Evolutionary conservation across 2,888 invertebrate genomes (phyloP), one percentile per base, ranked within the genome.

Genomic region (Patella depressa): DNA sequence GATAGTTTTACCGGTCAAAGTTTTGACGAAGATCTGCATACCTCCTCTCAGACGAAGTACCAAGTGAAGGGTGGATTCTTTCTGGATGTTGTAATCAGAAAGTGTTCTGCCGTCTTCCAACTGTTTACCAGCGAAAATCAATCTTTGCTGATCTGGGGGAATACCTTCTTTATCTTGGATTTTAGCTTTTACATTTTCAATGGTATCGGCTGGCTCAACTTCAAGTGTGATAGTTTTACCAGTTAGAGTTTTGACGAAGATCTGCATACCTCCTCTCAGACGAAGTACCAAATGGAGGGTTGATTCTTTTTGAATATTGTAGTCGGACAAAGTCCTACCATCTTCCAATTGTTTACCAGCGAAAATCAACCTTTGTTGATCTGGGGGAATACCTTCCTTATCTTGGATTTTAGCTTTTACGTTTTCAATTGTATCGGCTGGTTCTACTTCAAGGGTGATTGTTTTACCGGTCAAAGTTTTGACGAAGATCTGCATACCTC

Each of bases 281-380:
- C 97, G 95, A 79, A 98, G 94, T 81, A 98, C 97, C 93, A 93
- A 85, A 92, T 98, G 97, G 83, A 98, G 94, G n/a, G 98, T 98
- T 0, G 97, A 97, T 92, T 97, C 97, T 91, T 97, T 97, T 92
- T 98, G 97, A 90, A 98, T 97, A 92, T 97, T 97, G 92, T 97
- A 97, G 90, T 98, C 97, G 0, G 96, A 96, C 45, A 98, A 93
- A 2, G 97, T 97, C 75, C 96, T 94, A 7, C 96, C 97, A 94
- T 98, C 97, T 93, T 98, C 97, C 89, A 98, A 92, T 92, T 98
- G 98, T 92, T 97, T 97, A 78, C 98, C 98, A 86, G 97, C 97
- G 92, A 97, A 97, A 92, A 97, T 97, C 91, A 97, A 93, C 89
- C 96, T 94, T 92, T 96, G 96, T 92, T 96, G 96, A 92, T 96